A percentile compares a stretch with the other conserved stretches of the same genome.
Evolutionary conservation across 2,113 vertebrate species (phyloP).

Genomic region (Hemichromis elongatus): DNA sequence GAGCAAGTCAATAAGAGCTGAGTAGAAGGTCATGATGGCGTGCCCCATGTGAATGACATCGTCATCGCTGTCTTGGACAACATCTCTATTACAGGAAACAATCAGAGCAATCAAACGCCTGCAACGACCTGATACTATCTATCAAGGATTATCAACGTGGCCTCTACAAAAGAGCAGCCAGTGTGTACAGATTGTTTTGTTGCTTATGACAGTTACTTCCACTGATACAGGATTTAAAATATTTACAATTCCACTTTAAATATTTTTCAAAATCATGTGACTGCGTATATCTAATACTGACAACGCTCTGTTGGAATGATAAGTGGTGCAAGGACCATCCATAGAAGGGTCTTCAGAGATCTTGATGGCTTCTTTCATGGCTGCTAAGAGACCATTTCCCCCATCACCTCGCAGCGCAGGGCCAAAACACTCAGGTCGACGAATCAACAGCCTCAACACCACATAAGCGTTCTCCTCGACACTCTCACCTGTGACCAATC

Average conservation of each 20-base stretch:
- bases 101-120: neutral
- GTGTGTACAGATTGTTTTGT: neutral
- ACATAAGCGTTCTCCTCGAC: slow-evolving; percentile 95
- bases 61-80: slow-evolving; percentile 77
- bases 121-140: neutral
- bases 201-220: neutral
- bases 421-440: slow-evolving; percentile 92
- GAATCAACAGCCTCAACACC: slow-evolving; percentile 88
- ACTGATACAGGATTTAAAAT: neutral
- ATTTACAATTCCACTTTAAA: neutral
- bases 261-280: neutral
- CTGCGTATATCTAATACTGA: slow-evolving; percentile 62
- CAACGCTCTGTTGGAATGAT: slow-evolving; percentile 78
- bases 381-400: slow-evolving; percentile 85
- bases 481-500: slow-evolving; percentile 82
- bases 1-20: slow-evolving; percentile 90
- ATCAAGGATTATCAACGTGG: neutral
- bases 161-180: neutral
- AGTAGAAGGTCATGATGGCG: slow-evolving; percentile 95
- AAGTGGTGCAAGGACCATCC: slow-evolving; percentile 78
- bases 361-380: slow-evolving; percentile 89
- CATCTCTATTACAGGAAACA: slow-evolving; percentile 69
- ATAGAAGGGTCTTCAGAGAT: slow-evolving; percentile 85
- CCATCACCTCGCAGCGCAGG: slow-evolving; percentile 89
- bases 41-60: slow-evolving; percentile 93